A percentile compares a stretch with the other conserved stretches of the same genome.
Conservation (phyloP, 2,113 vertebrate species). For the Oncorhynchus clarkii region DNA sequence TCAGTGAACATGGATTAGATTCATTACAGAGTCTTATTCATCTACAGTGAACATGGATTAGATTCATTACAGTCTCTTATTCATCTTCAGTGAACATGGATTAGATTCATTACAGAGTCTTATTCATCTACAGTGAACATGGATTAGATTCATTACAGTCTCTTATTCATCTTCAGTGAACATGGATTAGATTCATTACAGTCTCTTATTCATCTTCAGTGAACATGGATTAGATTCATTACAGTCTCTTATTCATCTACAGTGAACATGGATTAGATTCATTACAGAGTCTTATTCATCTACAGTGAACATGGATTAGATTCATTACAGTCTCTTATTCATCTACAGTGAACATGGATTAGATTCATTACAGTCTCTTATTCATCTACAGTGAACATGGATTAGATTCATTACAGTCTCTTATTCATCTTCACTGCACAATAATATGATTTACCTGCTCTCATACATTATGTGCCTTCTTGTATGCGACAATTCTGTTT, state of each 20-base stretch:
- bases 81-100: not conserved
- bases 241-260: slow-evolving; percentile 37
- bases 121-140: not conserved
- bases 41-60: not conserved
- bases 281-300: no score
- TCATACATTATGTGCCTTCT: slow-evolving; percentile 63
- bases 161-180: not conserved
- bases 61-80: no score
- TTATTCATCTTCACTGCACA: slow-evolving; percentile 40
- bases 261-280: not conserved
- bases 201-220: slow-evolving; percentile 31
- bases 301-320: no score
- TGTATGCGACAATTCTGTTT: slow-evolving; percentile 52
- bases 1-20: not conserved
- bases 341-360: no score
- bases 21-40: no score
- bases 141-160: no score
- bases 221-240: not conserved
- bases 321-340: no score
- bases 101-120: no score
- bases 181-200: no score
- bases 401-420: slow-evolving; percentile 47
- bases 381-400: slow-evolving; percentile 36
- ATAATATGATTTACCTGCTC: slow-evolving; percentile 42
- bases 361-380: not conserved